Conservation (phyloP, 2,113 vertebrate genomes). For the Equus przewalskii region DNA sequence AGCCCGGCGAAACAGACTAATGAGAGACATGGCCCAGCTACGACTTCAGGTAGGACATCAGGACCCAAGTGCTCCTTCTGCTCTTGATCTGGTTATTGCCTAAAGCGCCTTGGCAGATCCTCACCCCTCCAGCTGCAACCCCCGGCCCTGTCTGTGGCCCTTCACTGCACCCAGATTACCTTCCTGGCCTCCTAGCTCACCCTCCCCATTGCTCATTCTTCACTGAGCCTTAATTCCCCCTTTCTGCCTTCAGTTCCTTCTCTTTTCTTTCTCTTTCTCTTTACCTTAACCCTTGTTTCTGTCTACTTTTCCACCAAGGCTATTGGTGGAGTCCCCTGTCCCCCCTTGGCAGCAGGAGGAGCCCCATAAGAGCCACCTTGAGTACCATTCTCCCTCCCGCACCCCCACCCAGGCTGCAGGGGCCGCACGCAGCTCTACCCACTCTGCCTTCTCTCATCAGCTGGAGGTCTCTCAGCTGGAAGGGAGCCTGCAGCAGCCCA, state of each 20-base stretch:
- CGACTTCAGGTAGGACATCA: constrained; percentile 92
- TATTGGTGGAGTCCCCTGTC: neutral
- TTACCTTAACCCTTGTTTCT: neutral
- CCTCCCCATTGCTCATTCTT: neutral
- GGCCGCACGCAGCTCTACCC: fast-evolving
- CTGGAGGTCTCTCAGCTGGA: constrained; percentile 98
- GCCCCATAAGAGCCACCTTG: neutral
- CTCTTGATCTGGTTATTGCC: neutral
- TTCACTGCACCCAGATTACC: fast-evolving
- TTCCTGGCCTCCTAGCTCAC: neutral
- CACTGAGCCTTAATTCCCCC: fast-evolving
- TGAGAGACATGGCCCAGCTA: constrained; percentile 99
- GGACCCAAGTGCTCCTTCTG: fast-evolving
- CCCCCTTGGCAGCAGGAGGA: neutral
- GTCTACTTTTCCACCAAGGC: no score
- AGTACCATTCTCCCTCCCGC: fast-evolving
- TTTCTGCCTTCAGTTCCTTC: neutral
- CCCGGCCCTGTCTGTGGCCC: neutral
- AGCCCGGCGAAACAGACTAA: constrained; percentile 95
- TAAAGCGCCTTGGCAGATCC: neutral
- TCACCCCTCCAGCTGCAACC: neutral
- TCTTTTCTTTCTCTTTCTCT: neutral
- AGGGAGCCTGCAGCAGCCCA: constrained; percentile 98
- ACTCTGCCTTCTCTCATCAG: constrained; percentile 82
- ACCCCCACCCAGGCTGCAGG: neutral